Evolutionary conservation across 2,888 invertebrate species (phyloP), one percentile per base, ranked within the genome.

Genomic region (Crematogaster levior): DNA sequence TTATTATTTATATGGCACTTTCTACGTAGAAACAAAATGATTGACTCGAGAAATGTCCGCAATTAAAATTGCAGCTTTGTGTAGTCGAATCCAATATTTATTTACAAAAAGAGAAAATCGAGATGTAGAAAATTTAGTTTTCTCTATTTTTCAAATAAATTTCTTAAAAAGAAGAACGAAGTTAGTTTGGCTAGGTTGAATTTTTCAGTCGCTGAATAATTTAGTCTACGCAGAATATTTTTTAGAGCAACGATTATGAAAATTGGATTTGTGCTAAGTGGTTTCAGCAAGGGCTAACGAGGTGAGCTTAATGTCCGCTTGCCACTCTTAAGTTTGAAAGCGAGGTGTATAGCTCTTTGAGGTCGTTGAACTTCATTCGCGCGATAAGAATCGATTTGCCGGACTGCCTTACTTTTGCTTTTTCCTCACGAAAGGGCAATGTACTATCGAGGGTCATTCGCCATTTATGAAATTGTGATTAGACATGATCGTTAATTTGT

Each of bases 341-440:
- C 53, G 56, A 77, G 21, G 56, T 68, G 56, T 77, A 68, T 68
- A 58, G 61, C 10, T n/a, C n/a, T 24, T 58, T 56, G 81, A 40
- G 89, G 84, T 90, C 84, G 74, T 34, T 82, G 89, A 88, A 86
- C 87, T 73, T 74, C 65, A 81, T 80, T 46, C 10, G 46, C 48
- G 48, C 83, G 85, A 84, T 90, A 84, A 88, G 79, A 68, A 87
- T 90, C 89, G 86, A 89, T 89, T 86, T 82, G 61, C 70, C 84
- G 73, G 85, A 86, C 81, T 86, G 86, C 72, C 86, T 86, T 88
- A 88, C 87, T 87, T 89, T 83, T 85, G 74, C 68, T 83, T 85
- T 84, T 65, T 80, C 80, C 61, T 40, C 60, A 27, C 48, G 40
- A 73, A 72, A 79, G 72, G 43, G 56, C 51, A 27, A 61, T 34